Percentiles rank a stretch among this genome's conserved stretches.
These are phyloP conservation scores for Agapornis canus DNA, from an alignment of 2,797 vertebrate species.

Conservation along the genomic window DNA sequence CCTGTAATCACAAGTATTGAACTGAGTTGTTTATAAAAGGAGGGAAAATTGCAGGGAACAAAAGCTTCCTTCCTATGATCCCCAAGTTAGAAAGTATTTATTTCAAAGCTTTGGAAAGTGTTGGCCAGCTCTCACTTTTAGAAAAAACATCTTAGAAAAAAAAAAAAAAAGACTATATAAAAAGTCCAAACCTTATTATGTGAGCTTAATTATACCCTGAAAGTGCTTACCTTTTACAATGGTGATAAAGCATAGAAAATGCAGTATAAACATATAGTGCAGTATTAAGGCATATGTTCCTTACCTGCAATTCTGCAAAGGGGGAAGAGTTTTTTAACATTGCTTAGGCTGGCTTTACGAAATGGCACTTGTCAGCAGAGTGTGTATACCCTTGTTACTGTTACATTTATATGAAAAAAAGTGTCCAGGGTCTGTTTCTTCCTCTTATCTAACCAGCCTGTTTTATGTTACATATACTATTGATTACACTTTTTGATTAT, in stretches of 20 bases:
- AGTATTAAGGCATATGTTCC: background rate
- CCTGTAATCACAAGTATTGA: background rate
- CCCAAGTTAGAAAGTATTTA: background rate
- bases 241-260: background rate
- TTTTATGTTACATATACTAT: background rate
- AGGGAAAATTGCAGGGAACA: background rate
- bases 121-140: background rate
- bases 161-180: background rate
- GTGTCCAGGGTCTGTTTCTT: background rate
- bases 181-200: background rate
- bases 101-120: background rate
- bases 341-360: background rate
- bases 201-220: background rate
- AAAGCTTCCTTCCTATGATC: background rate
- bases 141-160: background rate
- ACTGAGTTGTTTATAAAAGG: background rate
- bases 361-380: background rate
- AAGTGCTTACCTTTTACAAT: background rate
- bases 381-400: background rate
- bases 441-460: background rate
- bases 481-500: background rate
- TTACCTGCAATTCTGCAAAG: background rate
- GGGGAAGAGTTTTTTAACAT: background rate
- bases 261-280: background rate
- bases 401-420: background rate